Evolutionary conservation across 2,888 invertebrate genomes (phyloP), one percentile per base, ranked within the genome.

Genomic region (Aleiodes alternator): DNA sequence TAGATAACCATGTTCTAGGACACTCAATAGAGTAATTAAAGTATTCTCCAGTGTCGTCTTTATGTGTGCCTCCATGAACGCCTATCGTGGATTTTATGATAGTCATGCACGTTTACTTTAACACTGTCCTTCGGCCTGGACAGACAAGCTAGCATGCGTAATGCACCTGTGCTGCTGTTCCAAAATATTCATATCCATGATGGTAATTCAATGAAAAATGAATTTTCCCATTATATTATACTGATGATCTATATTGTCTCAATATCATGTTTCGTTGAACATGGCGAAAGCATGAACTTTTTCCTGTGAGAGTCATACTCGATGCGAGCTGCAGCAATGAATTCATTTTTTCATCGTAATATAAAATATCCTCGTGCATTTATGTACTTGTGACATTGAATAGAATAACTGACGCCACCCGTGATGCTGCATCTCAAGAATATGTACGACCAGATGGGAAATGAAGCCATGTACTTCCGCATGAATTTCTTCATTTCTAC

Each of bases 71-170:
- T 29, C 23, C 12, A 66, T 64, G 29, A 74, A 55, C 31, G 31
- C 38, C 64, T 71, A 75, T 71, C 66, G 50, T 16, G 8, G 11
- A 50, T 29, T 64, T 75, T 75, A 66, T 71, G 71, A 75, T 75
- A 75, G 75, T 75, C 75, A 75, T 66, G 75, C 66, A 71, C 66
- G 75, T 75, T 75, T 71, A 66, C 71, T 70, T 75, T 75, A 64
- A 66, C 66, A 70, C 75, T 70, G 59, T 34, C 14, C 43, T 64
- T 64, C 6, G 57, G 23, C 43, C 57, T 43, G 64, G 14, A 16
- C n/a, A 14, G 31, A 71, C 57, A 71, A 43, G 48, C 59, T 51
- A 69, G 59, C 43, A 34, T n/a, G 48, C 38, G 61, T 64, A 75
- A 75, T 16, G 38, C 74, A 75, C 48, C 74, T 75, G 74, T 16